Percentiles rank a stretch among this genome's conserved stretches.
Conservation (phyloP, 2,888 invertebrate species). For the Malacosoma neustria region DNA sequence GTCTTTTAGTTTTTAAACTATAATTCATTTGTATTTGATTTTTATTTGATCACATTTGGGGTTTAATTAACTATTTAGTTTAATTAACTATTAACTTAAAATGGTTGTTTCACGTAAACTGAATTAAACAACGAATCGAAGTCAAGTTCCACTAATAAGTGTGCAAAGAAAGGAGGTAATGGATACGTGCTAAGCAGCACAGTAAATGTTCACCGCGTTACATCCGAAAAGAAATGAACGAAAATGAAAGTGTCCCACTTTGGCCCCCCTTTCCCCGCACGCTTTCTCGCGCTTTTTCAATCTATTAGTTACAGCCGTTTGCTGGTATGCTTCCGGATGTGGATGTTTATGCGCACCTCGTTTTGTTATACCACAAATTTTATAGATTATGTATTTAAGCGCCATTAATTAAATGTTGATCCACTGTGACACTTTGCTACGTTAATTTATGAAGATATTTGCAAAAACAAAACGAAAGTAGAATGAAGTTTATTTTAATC, state of each 20-base stretch:
- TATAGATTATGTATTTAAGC: too few relatives aligned
- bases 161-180: conserved; percentile 53
- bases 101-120: conserved; percentile 6
- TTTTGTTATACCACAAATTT: neutral
- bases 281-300: conserved; percentile 63
- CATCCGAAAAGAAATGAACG: conserved; percentile 72
- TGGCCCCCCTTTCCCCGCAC: conserved; percentile 35
- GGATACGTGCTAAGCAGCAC: conserved; percentile 54
- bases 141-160: conserved; percentile 35
- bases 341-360: conserved; percentile 4
- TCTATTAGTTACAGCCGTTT: conserved; percentile 53
- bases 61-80: too few relatives aligned
- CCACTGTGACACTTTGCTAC: too few relatives aligned
- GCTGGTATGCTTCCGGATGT: conserved; percentile 36
- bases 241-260: conserved; percentile 73
- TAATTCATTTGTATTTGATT: too few relatives aligned
- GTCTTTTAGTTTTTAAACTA: too few relatives aligned
- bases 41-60: too few relatives aligned
- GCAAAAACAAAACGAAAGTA: too few relatives aligned
- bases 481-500: too few relatives aligned
- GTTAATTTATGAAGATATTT: too few relatives aligned
- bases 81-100: too few relatives aligned
- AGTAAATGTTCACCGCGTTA: conserved; percentile 53
- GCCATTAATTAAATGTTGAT: too few relatives aligned
- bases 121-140: conserved; percentile 21